A percentile compares a stretch with the other conserved stretches of the same genome.
Conservation (phyloP, 2,797 vertebrate species). For the Danio aesculapii region DNA sequence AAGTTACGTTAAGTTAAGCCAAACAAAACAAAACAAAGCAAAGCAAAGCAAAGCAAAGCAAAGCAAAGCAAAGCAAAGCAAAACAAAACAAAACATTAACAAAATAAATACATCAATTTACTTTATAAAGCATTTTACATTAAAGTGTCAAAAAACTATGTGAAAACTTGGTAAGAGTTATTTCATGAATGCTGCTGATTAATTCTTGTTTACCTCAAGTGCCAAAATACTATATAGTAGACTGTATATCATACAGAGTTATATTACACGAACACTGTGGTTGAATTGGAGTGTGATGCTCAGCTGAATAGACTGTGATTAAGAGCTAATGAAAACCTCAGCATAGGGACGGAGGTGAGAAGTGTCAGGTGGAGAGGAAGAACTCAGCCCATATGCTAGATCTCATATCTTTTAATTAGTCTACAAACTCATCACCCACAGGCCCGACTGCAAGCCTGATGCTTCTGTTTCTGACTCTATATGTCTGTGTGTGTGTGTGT, state of each 20-base stretch:
- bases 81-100: no score
- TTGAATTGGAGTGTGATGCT: slow-evolving; percentile 3
- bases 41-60: no score
- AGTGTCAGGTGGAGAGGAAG: slow-evolving; percentile 40
- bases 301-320: slow-evolving; percentile 38
- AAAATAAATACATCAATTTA: no score
- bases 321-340: slow-evolving; percentile 52
- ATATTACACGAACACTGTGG: background rate
- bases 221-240: background rate
- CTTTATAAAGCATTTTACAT: no score
- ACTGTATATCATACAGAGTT: background rate
- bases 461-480: background rate
- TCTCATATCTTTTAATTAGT: slow-evolving; percentile 53
- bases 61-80: no score
- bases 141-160: no score
- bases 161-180: no score
- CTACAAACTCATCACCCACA: slow-evolving; percentile 21
- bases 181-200: no score
- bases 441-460: slow-evolving; percentile 8
- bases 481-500: background rate
- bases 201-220: background rate
- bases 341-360: slow-evolving; percentile 37
- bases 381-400: slow-evolving; percentile 43
- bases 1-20: no score
- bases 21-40: no score